A percentile compares a stretch with the other conserved stretches of the same genome.
Evolutionary conservation across 2,113 vertebrate species (phyloP).

Genomic region (Rhinolophus ferrumequinum): DNA sequence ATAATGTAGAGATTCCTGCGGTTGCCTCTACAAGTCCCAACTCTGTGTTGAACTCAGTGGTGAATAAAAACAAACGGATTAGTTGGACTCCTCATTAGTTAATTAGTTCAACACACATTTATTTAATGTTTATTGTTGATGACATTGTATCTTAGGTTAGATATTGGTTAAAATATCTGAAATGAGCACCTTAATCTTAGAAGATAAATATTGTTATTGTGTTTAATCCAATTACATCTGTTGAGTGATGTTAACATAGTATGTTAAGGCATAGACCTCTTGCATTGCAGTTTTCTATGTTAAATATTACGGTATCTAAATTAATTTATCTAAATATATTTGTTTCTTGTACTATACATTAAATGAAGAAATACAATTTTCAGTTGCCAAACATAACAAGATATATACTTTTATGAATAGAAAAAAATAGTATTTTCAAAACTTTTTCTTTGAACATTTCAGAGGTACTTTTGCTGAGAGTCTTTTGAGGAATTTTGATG

Average conservation of each 20-base stretch:
- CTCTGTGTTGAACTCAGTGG: not conserved
- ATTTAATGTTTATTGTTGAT: not conserved
- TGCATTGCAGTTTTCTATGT: not conserved
- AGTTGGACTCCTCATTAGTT: not conserved
- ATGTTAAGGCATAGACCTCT: not conserved
- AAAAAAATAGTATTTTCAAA: not conserved
- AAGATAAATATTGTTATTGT: not conserved
- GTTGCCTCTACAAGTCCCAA: not conserved
- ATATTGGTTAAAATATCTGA: not conserved
- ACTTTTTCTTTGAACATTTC: conserved; percentile 24
- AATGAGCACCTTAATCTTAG: conserved; percentile 26
- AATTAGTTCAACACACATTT: not conserved
- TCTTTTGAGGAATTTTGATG: not conserved
- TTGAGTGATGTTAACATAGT: not conserved
- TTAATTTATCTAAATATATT: not conserved
- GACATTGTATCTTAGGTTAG: not conserved
- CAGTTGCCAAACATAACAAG: not conserved
- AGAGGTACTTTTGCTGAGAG: not conserved
- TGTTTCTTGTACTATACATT: not conserved
- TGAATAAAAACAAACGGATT: not conserved
- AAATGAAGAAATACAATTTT: not conserved
- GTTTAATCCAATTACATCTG: not conserved
- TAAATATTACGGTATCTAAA: not conserved
- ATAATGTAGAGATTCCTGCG: not conserved
- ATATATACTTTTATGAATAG: not conserved